A percentile compares a stretch with the other conserved stretches of the same genome.
These are phyloP conservation scores for Labia minor DNA, from an alignment of 2,888 invertebrate species.

Conservation along the genomic window DNA sequence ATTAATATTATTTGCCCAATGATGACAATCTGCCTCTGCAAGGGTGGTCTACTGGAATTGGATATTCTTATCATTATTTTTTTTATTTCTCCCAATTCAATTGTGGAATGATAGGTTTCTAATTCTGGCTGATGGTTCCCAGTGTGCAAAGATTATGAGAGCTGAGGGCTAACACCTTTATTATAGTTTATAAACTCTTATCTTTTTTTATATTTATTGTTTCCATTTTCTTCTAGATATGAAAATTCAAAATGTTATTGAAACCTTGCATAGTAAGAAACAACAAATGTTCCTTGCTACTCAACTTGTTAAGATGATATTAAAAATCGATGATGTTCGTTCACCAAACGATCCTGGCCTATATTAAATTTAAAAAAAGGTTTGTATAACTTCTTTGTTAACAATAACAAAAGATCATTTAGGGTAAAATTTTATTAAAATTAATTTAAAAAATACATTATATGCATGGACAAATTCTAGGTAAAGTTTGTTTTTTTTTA, in stretches of 20 bases:
- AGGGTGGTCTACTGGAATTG: not conserved
- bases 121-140: slow-evolving; percentile 18
- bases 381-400: not conserved
- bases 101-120: not conserved
- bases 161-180: too few species aligned
- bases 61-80: too few species aligned
- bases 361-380: not conserved
- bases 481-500: not conserved
- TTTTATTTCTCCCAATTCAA: not conserved
- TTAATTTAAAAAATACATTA: not conserved
- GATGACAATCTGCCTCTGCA: not conserved
- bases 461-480: not conserved
- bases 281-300: slow-evolving; percentile 95
- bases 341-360: slow-evolving; percentile 38
- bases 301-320: slow-evolving; percentile 97
- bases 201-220: too few species aligned
- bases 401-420: too few species aligned
- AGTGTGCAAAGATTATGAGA: slow-evolving; percentile 24
- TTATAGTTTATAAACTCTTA: too few species aligned
- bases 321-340: slow-evolving; percentile 96
- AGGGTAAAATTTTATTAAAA: not conserved
- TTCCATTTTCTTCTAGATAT: slow-evolving; percentile 66
- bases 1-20: slow-evolving; percentile 20
- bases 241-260: slow-evolving; percentile 89
- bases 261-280: slow-evolving; percentile 92